A percentile compares a stretch with the other conserved stretches of the same genome.
Evolutionary conservation across 2,113 vertebrate species (phyloP).

Genomic region (Calonectris borealis): DNA sequence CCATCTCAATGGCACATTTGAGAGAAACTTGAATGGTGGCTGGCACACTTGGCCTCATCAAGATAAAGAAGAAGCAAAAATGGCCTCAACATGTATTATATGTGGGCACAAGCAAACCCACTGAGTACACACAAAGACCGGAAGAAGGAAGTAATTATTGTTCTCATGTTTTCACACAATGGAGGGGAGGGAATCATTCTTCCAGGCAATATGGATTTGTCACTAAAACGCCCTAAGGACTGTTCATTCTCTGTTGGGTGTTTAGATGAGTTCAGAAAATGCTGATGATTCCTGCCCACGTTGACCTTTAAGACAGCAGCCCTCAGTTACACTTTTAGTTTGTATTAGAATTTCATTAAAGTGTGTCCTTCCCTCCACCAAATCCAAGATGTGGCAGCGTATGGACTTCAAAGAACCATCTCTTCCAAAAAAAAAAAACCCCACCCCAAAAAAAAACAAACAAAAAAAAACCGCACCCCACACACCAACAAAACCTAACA

Average conservation of each 20-base stretch:
- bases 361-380: not conserved
- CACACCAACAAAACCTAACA: not conserved
- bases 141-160: not conserved
- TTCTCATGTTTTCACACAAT: not conserved
- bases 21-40: not conserved
- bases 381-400: not conserved
- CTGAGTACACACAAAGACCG: not conserved
- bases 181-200: not conserved
- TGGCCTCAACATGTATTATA: not conserved
- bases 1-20: not conserved
- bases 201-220: not conserved
- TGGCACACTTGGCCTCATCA: accelerated
- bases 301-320: slow-evolving; percentile 15
- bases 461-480: no score
- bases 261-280: slow-evolving; percentile 16
- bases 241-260: not conserved
- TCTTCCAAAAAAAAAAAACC: not conserved
- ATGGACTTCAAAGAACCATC: not conserved
- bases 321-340: not conserved
- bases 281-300: slow-evolving; percentile 10
- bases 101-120: not conserved
- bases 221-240: not conserved
- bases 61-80: not conserved
- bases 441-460: not conserved
- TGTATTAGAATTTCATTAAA: not conserved